A percentile compares a stretch with the other conserved stretches of the same genome.
Evolutionary conservation across 2,113 vertebrate species (phyloP).

Genomic region (Austrofundulus limnaeus): DNA sequence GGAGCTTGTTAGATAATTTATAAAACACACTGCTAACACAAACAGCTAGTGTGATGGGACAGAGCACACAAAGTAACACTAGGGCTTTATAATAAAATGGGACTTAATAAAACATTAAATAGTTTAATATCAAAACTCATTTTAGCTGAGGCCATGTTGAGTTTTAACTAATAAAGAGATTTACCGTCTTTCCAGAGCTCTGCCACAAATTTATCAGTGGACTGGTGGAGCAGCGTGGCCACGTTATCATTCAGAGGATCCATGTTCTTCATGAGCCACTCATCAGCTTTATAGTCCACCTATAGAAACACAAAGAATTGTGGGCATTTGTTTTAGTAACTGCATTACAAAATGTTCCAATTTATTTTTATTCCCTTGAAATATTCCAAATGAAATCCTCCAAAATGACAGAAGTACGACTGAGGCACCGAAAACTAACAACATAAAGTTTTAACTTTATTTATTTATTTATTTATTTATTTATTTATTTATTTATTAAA

Average conservation of each 20-base stretch:
- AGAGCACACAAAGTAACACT: background rate
- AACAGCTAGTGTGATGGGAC: background rate
- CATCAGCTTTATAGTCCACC: slow-evolving; percentile 98
- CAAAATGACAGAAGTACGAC: too few species aligned
- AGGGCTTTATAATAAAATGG: background rate
- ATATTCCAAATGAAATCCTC: background rate
- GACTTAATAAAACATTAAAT: background rate
- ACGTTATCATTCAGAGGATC: slow-evolving; percentile 97
- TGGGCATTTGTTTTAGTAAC: background rate
- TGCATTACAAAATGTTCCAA: too few species aligned
- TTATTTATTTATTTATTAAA: too few species aligned
- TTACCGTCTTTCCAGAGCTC: slow-evolving; percentile 99
- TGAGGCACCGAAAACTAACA: too few species aligned
- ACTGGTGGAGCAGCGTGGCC: slow-evolving; percentile 95
- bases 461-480: too few species aligned
- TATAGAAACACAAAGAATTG: slow-evolving; percentile 45
- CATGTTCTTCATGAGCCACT: slow-evolving; percentile 99
- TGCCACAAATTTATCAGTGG: slow-evolving; percentile 93
- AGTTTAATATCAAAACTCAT: too few species aligned
- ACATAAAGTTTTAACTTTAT: too few species aligned
- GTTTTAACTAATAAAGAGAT: slow-evolving; percentile 27
- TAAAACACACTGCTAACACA: background rate
- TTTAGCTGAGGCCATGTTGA: background rate
- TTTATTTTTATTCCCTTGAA: background rate
- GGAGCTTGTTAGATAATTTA: background rate